Evolutionary conservation across 2,888 invertebrate genomes (phyloP), one percentile per base, ranked within the genome.

Genomic region (Aphidoletes aphidimyza): DNA sequence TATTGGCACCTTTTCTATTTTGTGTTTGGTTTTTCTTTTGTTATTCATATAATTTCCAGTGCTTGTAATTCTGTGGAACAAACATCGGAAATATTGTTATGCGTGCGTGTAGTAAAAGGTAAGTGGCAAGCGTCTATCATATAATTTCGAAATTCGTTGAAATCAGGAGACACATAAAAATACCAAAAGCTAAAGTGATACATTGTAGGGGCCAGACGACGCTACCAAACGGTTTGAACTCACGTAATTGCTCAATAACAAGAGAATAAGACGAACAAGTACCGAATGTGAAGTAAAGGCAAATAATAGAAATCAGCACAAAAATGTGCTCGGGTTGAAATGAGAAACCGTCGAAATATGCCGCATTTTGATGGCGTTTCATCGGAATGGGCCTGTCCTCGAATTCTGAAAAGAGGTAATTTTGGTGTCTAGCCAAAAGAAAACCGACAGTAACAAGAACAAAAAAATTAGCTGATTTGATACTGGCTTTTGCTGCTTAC

Each of bases 231-330:
- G 81, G 19, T 37, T 81, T n/a, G 81, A n/a, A 36, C 81, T 81
- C 81, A 81, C 81, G 81, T 81, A 81, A 81, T 81, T 37, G 81
- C 37, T 11, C 81, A 81, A 81, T 81, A 81, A 81, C 81, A 81
- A 37, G 22, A 5, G 14, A 54, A 54, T 22, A 22, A 30, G n/a
- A n/a, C 37, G 22, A 37, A 81, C n/a, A 22, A n/a, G 8, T 54
- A 5, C 22, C 22, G 54, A 54, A 54, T 6, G 37, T 37, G 22
- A 37, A 81, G 8, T 81, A 81, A n/a, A 81, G 37, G 37, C n/a
- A 37, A 81, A 37, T 81, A 81, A 81, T 81, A 37, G n/a, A 81
- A 81, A 81, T 81, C 81, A 81, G 22, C 81, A 81, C 37, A 81
- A 81, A n/a, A 81, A 8, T 69, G 69, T n/a, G 26, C 69, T 42